Base-by-base conservation (phyloP, 2,888 invertebrate species). In the Chymomyza procnemis region DNA sequence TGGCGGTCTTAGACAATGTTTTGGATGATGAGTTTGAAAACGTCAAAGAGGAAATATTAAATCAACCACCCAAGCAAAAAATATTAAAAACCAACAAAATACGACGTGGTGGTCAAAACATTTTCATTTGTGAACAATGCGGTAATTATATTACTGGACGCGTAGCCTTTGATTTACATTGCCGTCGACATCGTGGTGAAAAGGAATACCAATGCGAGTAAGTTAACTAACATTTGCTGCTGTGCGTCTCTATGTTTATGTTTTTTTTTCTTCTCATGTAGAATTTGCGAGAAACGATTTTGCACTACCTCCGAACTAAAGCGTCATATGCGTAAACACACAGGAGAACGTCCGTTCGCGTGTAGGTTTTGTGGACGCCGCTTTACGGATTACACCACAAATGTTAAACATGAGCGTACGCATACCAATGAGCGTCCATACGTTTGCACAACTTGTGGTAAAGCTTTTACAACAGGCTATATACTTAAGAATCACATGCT, bases 401-500 rank as follows among this genome's bases (percentile, higher is more conserved):
- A 87, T 0, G 81, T 81, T 0, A 87, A 87, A 59, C 83, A 83
- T 16, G 83, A 83, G 41, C 76, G 88, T 8, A 89, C 88, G 18
- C 88, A 88, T 55, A 88, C 88, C 12, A 89, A 88, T 52, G 88
- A 88, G 47, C 77, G 89, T 1, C 87, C 87, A 8, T 88, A 88
- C 30, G 79, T 68, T 5, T 88, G 87, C 16, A 66, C 70, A 34
- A 79, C 83, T 5, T 88, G 87, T 50, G 88, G 85, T 21, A 89
- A 89, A 62, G 81, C 83, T 3, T 88, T 88, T 34, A 83, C 83
- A 12, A 87, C 83, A 2, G 88, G 81, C 26, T 83, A 83, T 56
- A 84, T 83, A 67, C 84, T 83, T 1, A 83, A 83, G 57, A 83
- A 83, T 65, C 83, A 83, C 30, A 80, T 83, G 79, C 65, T 87